These are phyloP conservation scores for Halotydeus destructor DNA, from an alignment of 1,140 invertebrate genomes.

Conservation along the genomic window DNA sequence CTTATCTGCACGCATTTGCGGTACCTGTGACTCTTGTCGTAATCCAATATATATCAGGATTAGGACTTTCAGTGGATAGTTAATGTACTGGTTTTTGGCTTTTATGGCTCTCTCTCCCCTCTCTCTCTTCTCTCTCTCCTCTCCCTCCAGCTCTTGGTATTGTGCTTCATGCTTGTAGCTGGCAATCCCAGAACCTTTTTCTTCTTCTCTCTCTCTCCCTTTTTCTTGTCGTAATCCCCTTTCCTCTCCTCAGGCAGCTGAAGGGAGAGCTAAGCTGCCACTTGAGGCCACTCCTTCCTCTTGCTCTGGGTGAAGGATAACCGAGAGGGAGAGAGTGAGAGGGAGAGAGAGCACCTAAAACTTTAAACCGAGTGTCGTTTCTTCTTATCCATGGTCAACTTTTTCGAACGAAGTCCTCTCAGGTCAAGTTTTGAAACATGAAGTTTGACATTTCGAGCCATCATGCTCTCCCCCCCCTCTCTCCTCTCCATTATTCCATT, in stretches of 20 bases:
- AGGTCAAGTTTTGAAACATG: no score
- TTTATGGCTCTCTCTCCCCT: constrained; percentile 65
- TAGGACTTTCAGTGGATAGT: no score
- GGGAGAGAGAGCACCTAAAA: no score
- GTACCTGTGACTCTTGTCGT: constrained; percentile 34
- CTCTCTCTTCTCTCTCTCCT: constrained; percentile 72
- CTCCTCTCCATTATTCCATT: no score
- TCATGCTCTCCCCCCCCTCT: no score
- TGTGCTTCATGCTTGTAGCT: constrained; percentile 79
- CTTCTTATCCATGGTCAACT: no score
- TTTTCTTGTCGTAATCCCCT: constrained; percentile 13
- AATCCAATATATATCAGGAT: constrained; percentile 78
- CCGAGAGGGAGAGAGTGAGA: no score
- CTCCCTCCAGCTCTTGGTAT: constrained; percentile 74
- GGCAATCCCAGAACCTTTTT: constrained; percentile 49
- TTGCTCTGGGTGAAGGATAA: no score
- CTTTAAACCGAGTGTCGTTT: no score
- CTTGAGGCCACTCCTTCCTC: constrained; percentile 30
- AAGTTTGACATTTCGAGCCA: no score
- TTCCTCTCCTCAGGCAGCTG: constrained; percentile 40
- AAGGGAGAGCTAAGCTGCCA: constrained; percentile 49
- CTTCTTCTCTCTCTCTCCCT: constrained; percentile 27
- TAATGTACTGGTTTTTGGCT: constrained; percentile 62
- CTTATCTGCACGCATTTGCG: constrained; percentile 22
- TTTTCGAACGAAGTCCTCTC: no score